phyloP scores from a whole-genome alignment of 2,888 invertebrate genomes.

The Athrips mouffetella region DNA sequence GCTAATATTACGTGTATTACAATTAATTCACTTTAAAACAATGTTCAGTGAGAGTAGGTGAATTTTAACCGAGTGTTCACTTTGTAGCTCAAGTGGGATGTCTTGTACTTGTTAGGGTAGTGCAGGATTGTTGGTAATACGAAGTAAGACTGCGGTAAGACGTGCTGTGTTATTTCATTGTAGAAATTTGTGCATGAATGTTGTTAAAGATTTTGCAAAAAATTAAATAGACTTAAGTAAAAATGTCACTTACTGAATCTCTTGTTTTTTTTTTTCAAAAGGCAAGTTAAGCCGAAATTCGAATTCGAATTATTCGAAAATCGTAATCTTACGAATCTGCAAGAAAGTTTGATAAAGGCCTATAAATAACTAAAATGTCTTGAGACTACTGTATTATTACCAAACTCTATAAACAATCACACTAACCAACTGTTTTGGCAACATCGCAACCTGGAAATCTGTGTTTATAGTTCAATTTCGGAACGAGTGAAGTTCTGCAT shows the following conservation, averaged over 20 bases:
- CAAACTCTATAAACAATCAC: conserved; percentile 7
- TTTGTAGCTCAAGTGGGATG: conserved; percentile 8
- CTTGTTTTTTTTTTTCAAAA: no score
- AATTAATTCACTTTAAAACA: conserved; percentile 61
- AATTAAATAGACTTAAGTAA: neutral
- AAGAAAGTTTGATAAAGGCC: no score
- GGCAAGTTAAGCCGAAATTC: no score
- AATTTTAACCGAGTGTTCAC: conserved; percentile 18
- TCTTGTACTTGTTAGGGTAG: conserved; percentile 1
- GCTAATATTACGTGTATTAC: conserved; percentile 64
- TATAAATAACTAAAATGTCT: neutral
- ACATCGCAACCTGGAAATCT: conserved; percentile 16
- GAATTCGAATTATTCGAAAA: no score
- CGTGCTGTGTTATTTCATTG: neutral
- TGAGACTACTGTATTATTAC: conserved; percentile 1
- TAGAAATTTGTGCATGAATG: neutral
- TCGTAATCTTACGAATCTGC: no score
- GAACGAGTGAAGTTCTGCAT: conserved; percentile 25
- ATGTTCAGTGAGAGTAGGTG: conserved; percentile 31
- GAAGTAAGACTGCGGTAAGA: conserved; percentile 1
- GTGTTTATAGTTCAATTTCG: conserved; percentile 30
- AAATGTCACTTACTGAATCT: no score
- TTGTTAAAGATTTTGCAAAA: neutral
- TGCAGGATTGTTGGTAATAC: neutral
- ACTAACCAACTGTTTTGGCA: conserved; percentile 15